Percentiles rank a stretch among this genome's conserved stretches.
Evolutionary conservation across 2,113 vertebrate species (phyloP).

Genomic region (Piaya cayana): DNA sequence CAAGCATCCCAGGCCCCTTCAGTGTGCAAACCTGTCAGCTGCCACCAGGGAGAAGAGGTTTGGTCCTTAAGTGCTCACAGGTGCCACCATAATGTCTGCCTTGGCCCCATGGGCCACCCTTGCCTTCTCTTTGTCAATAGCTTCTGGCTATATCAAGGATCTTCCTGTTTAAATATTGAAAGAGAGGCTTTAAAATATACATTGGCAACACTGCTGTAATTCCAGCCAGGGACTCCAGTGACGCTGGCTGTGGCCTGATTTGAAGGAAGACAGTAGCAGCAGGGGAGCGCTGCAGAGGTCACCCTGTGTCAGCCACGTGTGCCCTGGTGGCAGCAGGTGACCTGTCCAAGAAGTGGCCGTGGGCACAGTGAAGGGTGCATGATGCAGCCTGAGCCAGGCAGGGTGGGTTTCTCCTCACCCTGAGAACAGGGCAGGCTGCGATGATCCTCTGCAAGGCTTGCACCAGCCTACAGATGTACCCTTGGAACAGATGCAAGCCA

Average conservation of each 20-base stretch:
- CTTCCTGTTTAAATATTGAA: neutral
- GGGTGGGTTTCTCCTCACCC: neutral
- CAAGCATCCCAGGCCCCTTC: neutral
- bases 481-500: neutral
- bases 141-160: neutral
- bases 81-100: accelerated
- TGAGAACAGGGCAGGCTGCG: accelerated
- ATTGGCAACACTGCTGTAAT: neutral
- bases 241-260: neutral
- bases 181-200: neutral
- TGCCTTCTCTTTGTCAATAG: neutral
- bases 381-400: neutral
- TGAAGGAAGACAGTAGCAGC: neutral
- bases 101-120: neutral
- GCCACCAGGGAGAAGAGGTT: neutral
- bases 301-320: neutral
- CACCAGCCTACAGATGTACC: neutral
- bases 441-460: neutral
- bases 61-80: neutral
- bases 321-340: neutral
- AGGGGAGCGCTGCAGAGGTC: neutral
- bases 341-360: neutral
- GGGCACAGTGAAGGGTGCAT: neutral
- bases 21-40: neutral
- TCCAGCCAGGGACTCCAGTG: neutral